Conservation (phyloP, 2,888 invertebrate species). For the Odontocolon sp. region DNA sequence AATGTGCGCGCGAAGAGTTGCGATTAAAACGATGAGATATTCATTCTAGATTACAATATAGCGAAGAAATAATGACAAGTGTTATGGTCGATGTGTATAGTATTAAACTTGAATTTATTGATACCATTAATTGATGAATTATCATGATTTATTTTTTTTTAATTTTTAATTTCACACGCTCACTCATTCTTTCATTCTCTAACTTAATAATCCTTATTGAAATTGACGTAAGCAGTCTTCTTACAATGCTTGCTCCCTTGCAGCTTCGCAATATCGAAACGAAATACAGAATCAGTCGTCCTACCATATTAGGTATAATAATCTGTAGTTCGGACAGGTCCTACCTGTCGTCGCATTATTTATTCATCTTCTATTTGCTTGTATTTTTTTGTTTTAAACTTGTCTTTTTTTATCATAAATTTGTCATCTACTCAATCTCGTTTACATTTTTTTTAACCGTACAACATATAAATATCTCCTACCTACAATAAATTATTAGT, state of each 20-base stretch:
- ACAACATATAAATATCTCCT: conserved; percentile 71
- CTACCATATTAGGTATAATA: conserved; percentile 63
- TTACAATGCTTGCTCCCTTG: conserved; percentile 78
- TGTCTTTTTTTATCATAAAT: conserved; percentile 39
- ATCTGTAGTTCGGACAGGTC: conserved; percentile 55
- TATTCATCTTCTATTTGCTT: conserved; percentile 36
- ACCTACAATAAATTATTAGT: conserved; percentile 78
- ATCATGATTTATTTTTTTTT: conserved; percentile 61
- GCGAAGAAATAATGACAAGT: conserved; percentile 42
- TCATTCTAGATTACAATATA: background rate
- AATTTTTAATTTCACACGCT: conserved; percentile 12
- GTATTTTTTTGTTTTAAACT: conserved; percentile 19
- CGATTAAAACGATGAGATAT: background rate
- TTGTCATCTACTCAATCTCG: conserved; percentile 53
- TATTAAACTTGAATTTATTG: conserved; percentile 76
- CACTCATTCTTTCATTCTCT: conserved; percentile 31
- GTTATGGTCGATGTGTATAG: conserved; percentile 56
- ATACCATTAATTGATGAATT: conserved; percentile 71
- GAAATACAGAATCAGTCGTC: conserved; percentile 75
- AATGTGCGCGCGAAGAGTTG: background rate
- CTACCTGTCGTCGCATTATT: conserved; percentile 39
- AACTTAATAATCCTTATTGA: conserved; percentile 76
- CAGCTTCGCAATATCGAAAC: conserved; percentile 74
- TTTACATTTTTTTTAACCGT: conserved; percentile 60
- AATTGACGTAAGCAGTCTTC: conserved; percentile 80